Base-by-base conservation (phyloP, 2,797 vertebrate species). In the Poeciliopsis turneri region DNA sequence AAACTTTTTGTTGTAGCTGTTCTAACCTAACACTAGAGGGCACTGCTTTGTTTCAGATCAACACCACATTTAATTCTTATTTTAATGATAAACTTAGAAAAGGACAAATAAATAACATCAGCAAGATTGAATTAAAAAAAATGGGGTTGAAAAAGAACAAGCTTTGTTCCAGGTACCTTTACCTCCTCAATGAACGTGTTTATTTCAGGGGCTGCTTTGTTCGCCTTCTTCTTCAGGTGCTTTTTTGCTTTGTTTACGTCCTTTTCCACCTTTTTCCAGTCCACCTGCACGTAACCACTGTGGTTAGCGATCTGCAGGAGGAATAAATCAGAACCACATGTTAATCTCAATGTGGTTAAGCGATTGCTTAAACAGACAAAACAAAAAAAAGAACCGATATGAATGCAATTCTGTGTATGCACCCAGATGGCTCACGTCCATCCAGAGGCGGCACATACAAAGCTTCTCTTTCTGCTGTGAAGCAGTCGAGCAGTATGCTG, bases 251-350 rank as follows among this genome's bases (percentile, higher is more conserved):
- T 99, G 94, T 98, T 99, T 80, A 99, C 97, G 82, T 99, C 98
- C 89, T 98, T 99, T 94, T 99, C 97, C 88, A 99, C 98, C 92
- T 98, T 97, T 90, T 98, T 98, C 98, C 98, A 99, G 93, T 99
- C 97, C 45, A 99, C 96, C 92, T 98, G 97, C 80, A 99, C 97
- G 70, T 99, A 99, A 70, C 98, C 98, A 76, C 97, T 98, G 86
- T 99, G 98, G 94, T 98, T 99, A 87, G 98, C 97, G 66, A 98
- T 96, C 98, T 99, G 93, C 71, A 88, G 87, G 84, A 88, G 87
- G 84, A 59, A 74, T 18, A 36, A 45, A 2, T 23, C 2, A 18
- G 0, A 18, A 33, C 64, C 41, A 7, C 18, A 15, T 45, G 41
- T 70, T 28, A 7, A 51, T 72, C 16, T 49, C 30, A 2, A 33